Conservation (phyloP, 2,888 invertebrate species). For the Drosophila vallismaia region DNA sequence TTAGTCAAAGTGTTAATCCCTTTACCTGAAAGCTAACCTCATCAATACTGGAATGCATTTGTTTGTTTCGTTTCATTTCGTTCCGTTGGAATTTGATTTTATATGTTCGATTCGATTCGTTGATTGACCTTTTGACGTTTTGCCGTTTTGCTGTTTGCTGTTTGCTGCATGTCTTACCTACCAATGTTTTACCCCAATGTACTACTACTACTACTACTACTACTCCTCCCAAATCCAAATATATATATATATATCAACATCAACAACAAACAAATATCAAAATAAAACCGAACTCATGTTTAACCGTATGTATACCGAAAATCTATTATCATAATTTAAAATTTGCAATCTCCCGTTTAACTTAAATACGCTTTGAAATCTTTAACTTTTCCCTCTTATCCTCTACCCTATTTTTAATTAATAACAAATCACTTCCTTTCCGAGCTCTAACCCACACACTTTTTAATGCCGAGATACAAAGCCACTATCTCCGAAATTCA, state of each 20-base stretch:
- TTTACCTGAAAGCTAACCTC: conserved; percentile 24
- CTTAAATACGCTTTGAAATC: conserved; percentile 7
- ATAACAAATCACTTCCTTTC: conserved; percentile 19
- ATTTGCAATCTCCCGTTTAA: conserved; percentile 1
- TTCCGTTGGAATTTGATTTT: conserved; percentile 49
- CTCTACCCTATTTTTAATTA: conserved; percentile 7
- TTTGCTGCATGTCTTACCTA: conserved; percentile 50
- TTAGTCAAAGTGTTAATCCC: conserved; percentile 14
- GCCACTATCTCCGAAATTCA: background rate
- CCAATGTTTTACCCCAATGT: conserved; percentile 35
- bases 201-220: conserved; percentile 44
- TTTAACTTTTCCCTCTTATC: conserved; percentile 12
- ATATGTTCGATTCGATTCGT: conserved; percentile 55
- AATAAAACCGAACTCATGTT: conserved; percentile 69
- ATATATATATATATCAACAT: conserved; percentile 14
- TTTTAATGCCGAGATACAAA: background rate
- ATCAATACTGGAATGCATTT: conserved; percentile 58
- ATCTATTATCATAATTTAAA: conserved; percentile 13
- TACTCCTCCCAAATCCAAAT: conserved; percentile 4
- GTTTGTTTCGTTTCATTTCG: conserved; percentile 51
- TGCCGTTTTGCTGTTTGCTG: conserved; percentile 42
- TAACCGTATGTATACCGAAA: conserved; percentile 79
- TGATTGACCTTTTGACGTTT: conserved; percentile 59
- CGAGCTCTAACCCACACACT: conserved; percentile 5
- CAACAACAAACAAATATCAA: conserved; percentile 46